Conservation (phyloP, 1,140 invertebrate species). For the Solenopsis fugax region DNA sequence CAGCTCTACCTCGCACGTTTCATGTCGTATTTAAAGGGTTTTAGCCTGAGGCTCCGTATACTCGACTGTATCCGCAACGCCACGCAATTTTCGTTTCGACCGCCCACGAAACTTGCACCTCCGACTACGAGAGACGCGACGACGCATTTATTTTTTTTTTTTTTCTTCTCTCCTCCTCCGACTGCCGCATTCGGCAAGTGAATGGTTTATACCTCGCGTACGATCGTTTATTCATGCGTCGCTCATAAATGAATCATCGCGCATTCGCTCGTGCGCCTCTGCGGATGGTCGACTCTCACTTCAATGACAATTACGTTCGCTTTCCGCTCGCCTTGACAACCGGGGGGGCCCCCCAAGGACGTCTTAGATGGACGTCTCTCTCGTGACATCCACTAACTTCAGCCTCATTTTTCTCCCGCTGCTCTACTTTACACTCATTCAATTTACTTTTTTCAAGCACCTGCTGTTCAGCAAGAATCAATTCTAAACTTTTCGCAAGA, state of each 20-base stretch:
- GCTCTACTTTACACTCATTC: not conserved
- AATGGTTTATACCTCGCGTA: constrained; percentile 49
- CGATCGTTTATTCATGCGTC: constrained; percentile 66
- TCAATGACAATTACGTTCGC: constrained; percentile 71
- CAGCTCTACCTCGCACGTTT: not conserved
- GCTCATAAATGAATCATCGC: constrained; percentile 71
- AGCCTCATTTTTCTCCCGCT: not conserved
- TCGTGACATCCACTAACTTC: constrained; percentile 7
- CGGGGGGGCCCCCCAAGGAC: constrained; percentile 37
- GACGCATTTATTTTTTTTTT: not conserved
- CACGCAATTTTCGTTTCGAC: not conserved
- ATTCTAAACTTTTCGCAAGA: not conserved
- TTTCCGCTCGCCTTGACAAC: constrained; percentile 63
- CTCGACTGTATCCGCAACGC: not conserved
- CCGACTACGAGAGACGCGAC: not conserved
- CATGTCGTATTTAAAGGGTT: not conserved
- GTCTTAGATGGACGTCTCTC: constrained; percentile 47
- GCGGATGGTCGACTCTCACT: constrained; percentile 48
- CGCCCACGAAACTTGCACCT: not conserved
- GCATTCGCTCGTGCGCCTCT: constrained; percentile 50
- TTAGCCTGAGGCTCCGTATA: not conserved
- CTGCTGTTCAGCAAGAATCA: not conserved
- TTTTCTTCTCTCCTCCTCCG: not conserved
- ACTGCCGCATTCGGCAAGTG: constrained; percentile 57
- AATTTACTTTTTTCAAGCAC: not conserved